Evolutionary conservation across 2,797 vertebrate species (phyloP).

Genomic region (Notoglanidium macrostoma): DNA sequence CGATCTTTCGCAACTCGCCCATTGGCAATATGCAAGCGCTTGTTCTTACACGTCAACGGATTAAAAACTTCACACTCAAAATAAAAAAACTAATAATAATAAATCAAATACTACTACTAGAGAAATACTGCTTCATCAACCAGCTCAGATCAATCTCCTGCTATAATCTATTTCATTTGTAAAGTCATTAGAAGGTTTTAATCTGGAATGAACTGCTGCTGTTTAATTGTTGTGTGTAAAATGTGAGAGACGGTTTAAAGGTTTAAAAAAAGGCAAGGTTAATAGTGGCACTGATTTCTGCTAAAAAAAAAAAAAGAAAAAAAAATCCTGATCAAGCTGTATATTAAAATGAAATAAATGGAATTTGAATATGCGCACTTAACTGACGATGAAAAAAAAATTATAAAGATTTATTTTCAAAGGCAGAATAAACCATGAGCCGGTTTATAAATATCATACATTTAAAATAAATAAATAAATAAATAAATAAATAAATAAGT

Average conservation of each 20-base stretch:
- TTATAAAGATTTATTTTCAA: neutral
- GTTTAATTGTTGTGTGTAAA: neutral
- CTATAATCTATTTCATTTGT: slow-evolving; percentile 57
- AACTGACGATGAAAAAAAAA: neutral
- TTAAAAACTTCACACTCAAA: slow-evolving; percentile 76
- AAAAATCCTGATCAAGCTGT: neutral
- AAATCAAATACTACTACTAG: slow-evolving; percentile 56
- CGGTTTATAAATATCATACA: neutral
- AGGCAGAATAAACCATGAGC: neutral
- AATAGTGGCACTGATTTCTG: neutral
- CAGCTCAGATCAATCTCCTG: slow-evolving; percentile 68
- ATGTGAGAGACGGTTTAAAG: neutral
- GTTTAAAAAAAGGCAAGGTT: neutral
- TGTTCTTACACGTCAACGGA: slow-evolving; percentile 83
- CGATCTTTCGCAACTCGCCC: slow-evolving; percentile 88
- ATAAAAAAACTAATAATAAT: neutral
- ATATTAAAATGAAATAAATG: no score
- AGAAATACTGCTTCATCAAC: slow-evolving; percentile 67
- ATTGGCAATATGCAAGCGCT: slow-evolving; percentile 90
- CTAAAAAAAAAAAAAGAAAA: neutral
- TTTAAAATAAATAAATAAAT: neutral
- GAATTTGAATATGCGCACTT: neutral
- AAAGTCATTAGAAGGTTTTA: slow-evolving; percentile 34
- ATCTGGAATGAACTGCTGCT: neutral
- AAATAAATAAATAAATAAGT: no score